phyloP scores from a whole-genome alignment of 2,797 vertebrate genomes.

The Hapalemur alaotrensis region DNA sequence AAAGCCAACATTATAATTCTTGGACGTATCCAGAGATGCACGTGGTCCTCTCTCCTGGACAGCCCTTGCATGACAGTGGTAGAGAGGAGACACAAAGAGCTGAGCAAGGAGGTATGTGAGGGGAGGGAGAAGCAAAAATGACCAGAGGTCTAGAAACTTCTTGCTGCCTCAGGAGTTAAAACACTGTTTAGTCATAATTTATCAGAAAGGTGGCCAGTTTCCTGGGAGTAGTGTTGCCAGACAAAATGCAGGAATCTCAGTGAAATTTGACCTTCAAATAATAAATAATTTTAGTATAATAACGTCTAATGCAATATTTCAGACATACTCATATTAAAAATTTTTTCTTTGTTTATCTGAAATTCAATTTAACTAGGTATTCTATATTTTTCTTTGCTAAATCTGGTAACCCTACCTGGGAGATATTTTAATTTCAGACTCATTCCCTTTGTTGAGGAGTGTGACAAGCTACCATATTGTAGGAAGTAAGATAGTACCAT shows the following conservation, averaged over 20 bases:
- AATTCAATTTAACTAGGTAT: neutral
- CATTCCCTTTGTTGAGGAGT: neutral
- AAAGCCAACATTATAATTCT: neutral
- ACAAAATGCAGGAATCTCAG: neutral
- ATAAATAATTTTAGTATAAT: neutral
- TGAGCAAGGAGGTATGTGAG: neutral
- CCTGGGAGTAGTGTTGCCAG: neutral
- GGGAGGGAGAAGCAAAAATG: neutral
- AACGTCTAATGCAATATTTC: neutral
- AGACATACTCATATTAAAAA: neutral
- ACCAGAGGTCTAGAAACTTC: neutral
- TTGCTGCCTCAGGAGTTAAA: neutral
- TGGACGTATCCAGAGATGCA: neutral
- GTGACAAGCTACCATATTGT: neutral
- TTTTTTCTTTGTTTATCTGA: neutral
- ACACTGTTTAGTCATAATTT: neutral
- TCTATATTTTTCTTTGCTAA: conserved; percentile 21
- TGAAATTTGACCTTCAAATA: neutral
- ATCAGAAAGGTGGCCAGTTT: neutral
- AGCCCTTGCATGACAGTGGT: neutral
- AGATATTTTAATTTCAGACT: conserved; percentile 8
- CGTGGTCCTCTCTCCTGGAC: neutral
- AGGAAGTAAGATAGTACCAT: neutral
- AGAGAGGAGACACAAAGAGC: neutral
- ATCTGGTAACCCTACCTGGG: neutral